A percentile compares a stretch with the other conserved stretches of the same genome.
These are phyloP conservation scores for Maniola hyperantus DNA, from an alignment of 2,888 invertebrate species.

Conservation along the genomic window DNA sequence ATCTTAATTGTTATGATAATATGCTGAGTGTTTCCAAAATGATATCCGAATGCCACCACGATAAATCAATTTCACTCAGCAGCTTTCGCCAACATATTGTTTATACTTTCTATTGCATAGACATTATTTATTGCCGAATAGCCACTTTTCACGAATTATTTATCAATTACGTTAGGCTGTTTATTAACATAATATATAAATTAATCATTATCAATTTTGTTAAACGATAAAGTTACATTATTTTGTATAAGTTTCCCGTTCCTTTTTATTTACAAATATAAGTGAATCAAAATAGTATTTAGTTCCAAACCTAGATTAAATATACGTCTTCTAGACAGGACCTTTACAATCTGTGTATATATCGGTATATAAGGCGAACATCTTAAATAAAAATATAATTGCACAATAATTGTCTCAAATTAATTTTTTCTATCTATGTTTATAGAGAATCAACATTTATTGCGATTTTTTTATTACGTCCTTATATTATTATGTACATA, in stretches of 20 bases:
- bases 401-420: no score
- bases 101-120: slow-evolving; percentile 77
- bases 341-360: no score
- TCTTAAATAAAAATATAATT: no score
- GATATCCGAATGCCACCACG: slow-evolving; percentile 60
- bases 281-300: no score
- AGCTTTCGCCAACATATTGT: slow-evolving; percentile 80
- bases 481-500: no score
- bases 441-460: not conserved
- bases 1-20: slow-evolving; percentile 79
- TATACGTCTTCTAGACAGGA: no score
- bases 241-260: not conserved
- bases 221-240: not conserved
- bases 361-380: no score
- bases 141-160: slow-evolving; percentile 68
- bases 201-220: slow-evolving; percentile 18
- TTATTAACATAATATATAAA: slow-evolving; percentile 22
- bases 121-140: slow-evolving; percentile 66
- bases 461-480: not conserved
- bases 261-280: not conserved
- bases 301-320: no score
- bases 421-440: not conserved
- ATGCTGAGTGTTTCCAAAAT: slow-evolving; percentile 74
- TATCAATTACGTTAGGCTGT: slow-evolving; percentile 58
- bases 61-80: slow-evolving; percentile 80